Percentiles rank a stretch among this genome's conserved stretches.
Conservation (phyloP, 2,797 vertebrate genomes). For the Acipenser ruthenus region DNA sequence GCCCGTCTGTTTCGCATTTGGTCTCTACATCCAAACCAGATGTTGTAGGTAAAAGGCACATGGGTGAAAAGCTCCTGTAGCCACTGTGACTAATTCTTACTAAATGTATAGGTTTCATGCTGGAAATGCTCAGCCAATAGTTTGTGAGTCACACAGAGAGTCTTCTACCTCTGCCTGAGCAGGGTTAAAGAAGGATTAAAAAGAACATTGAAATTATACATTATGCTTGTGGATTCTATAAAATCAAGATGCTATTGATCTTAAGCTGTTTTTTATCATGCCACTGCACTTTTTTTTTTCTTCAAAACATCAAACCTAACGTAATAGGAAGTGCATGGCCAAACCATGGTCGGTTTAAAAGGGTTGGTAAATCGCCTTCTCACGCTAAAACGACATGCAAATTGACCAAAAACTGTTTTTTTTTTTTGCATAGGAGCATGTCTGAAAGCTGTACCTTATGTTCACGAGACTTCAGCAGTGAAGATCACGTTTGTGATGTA, state of each 20-base stretch:
- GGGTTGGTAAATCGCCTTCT: too few species aligned
- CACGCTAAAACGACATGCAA: too few species aligned
- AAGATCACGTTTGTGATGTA: too few species aligned
- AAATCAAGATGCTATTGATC: conserved; percentile 1
- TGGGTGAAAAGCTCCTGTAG: conserved; percentile 30
- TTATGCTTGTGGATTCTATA: not conserved
- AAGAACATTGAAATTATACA: not conserved
- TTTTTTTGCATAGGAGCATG: too few species aligned
- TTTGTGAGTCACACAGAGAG: conserved; percentile 9
- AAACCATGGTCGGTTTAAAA: too few species aligned
- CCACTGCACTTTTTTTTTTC: not conserved
- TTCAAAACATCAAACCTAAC: not conserved
- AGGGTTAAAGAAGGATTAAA: not conserved
- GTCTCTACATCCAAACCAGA: conserved; percentile 27
- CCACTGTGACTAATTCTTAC: conserved; percentile 35
- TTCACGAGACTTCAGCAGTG: too few species aligned
- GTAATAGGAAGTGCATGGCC: too few species aligned
- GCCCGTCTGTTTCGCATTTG: conserved; percentile 37
- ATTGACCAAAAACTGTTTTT: too few species aligned
- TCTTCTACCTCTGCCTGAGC: not conserved
- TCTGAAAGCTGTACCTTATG: too few species aligned
- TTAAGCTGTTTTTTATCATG: not conserved
- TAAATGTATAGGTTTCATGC: conserved; percentile 24
- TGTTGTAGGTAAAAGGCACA: conserved; percentile 25
- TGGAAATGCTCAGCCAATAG: conserved; percentile 25